Base-by-base conservation (phyloP, 2,888 invertebrate genomes). In the Conistra vaccinii region DNA sequence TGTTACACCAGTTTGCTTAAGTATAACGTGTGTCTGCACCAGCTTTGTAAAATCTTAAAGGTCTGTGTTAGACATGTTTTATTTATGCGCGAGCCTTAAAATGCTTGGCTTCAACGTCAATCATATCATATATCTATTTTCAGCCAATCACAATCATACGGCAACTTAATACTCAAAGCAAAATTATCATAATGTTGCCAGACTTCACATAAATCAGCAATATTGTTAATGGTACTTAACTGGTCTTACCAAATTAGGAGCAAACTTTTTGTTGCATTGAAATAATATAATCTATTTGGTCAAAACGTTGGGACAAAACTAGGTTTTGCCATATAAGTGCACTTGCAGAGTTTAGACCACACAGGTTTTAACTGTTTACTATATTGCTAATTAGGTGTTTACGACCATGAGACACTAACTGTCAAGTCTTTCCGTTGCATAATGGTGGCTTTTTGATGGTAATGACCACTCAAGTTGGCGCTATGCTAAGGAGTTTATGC, bases 371-470 rank as follows among this genome's bases (percentile, higher is more conserved):
- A 78, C 69, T 75, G 74, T 81, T 81, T 80, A 70, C 76, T 75
- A 81, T 78, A 81, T 80, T 81, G 74, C 76, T 86, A 83, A 83
- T 87, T 84, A 85, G 57, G 60, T 74, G 61, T 83, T 81, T 80
- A 76, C 51, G 69, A 74, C 73, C 68, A 79, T 83, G 68, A 80
- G 74, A 86, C 76, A 75, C 62, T 73, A 73, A 73, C 73, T 73
- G 73, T 79, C 61, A 73, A 55, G 66, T 63, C 70, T 73, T 73
- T 60, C 65, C 1, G 72, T 69, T 51, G 42, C 45, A 80, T 75
- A 76, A 70, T 75, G 61, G 58, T 63, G 61, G 35, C 73, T 82
- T 85, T 84, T 57, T 82, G 73, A 82, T 86, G 86, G 71, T 70
- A 86, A 85, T 84, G 57, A 61, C 68, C 57, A 60, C 53, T 82